Evolutionary conservation across 2,113 vertebrate genomes (phyloP).

Genomic region (Scalopus aquaticus): DNA sequence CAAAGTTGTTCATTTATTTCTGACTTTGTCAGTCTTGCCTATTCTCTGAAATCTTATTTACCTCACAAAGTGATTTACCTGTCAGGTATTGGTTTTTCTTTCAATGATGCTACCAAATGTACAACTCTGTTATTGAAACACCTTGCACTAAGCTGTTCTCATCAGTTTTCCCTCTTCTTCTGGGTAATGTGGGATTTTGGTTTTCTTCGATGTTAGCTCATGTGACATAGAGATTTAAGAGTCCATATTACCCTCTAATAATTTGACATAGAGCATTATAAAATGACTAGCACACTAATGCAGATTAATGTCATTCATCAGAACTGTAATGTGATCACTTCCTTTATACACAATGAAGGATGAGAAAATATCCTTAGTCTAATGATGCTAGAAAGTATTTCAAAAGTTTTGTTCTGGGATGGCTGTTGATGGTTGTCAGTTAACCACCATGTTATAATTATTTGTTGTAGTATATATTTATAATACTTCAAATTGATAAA

Average conservation of each 20-base stretch:
- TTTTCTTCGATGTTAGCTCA: background rate
- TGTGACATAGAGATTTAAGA: background rate
- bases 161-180: fast-evolving
- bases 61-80: background rate
- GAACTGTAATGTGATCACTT: background rate
- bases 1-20: background rate
- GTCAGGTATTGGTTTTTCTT: background rate
- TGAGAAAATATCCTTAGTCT: background rate
- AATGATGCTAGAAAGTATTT: background rate
- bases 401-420: background rate
- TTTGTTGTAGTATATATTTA: background rate
- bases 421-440: background rate
- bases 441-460: background rate
- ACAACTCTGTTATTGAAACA: fast-evolving
- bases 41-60: background rate
- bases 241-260: background rate
- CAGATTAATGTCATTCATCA: background rate
- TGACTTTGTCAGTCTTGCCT: background rate
- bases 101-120: background rate
- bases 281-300: background rate
- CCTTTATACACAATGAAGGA: background rate
- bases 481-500: background rate
- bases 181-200: fast-evolving
- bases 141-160: fast-evolving
- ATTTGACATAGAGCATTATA: background rate